Conservation (phyloP, 2,888 invertebrate species). For the Apamea sordens region DNA sequence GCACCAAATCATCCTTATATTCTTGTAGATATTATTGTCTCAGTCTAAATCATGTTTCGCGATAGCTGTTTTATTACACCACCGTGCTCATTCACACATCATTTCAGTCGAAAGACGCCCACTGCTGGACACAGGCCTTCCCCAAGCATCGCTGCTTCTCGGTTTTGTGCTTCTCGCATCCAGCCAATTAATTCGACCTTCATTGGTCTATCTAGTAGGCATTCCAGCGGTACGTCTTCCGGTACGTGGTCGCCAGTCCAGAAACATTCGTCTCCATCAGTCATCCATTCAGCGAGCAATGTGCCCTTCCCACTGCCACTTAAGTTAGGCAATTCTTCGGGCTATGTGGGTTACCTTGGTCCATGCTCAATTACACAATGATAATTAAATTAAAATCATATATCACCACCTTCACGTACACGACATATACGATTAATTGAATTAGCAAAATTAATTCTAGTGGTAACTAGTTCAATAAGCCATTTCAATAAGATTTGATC, state of each 20-base stretch:
- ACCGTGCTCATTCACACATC: neutral
- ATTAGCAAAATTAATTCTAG: neutral
- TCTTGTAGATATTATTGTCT: neutral
- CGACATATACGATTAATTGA: neutral
- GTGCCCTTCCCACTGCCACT: neutral
- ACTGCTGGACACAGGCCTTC: neutral
- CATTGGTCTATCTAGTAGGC: neutral
- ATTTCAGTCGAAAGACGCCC: neutral
- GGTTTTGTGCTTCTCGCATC: neutral
- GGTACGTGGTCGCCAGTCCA: neutral
- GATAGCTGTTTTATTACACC: neutral
- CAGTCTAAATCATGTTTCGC: neutral
- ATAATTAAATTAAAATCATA: neutral
- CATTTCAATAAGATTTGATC: constrained; percentile 38
- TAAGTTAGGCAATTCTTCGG: neutral
- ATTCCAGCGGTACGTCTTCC: neutral
- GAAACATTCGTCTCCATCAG: neutral
- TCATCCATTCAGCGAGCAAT: neutral
- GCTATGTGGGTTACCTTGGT: neutral
- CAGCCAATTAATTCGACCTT: neutral
- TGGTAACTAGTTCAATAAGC: constrained; percentile 1
- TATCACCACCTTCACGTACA: neutral
- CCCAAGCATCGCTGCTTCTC: neutral
- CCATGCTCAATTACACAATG: neutral
- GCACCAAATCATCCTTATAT: neutral